Base-by-base conservation (phyloP, 2,888 invertebrate genomes). In the Yponomeuta malinellus region DNA sequence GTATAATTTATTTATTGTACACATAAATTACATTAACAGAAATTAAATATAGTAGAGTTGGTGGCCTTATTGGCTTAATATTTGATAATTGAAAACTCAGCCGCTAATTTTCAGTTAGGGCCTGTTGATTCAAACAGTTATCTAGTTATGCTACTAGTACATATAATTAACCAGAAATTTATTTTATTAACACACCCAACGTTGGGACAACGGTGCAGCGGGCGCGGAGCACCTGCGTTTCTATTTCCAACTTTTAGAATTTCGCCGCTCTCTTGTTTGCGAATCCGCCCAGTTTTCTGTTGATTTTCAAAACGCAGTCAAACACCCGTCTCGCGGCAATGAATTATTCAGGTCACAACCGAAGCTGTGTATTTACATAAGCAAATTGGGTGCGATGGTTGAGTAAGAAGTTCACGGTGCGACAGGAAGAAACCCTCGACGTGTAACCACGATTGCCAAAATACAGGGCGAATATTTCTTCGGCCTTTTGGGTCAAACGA, bases 321-420 rank as follows among this genome's bases (percentile, higher is more conserved):
- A 72, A 85, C 83, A 85, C 82, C 86, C 82, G 80, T 82, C 85
- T 81, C 79, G 83, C 15, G 77, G 80, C 83, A 84, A 88, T 90
- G 90, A 90, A 91, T 91, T 85, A 90, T 90, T 91, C 91, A 90
- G 84, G 83, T 83, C 84, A 85, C 84, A 84, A 84, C 85, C 88
- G 88, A 88, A 89, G 87, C 90, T 87, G 87, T 83, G 88, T 90
- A 90, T 91, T 91, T 91, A 90, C 91, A 90, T 90, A 91, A 90
- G 89, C 88, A 90, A 90, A 90, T 90, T 90, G 90, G 87, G 87
- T 89, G 87, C 87, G 86, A 68, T 68, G 72, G 73, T 73, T 71
- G 71, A 72, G 72, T 73, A 63, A 68, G 71, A 70, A 31, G 63
- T 63, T n/a, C 33, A 43, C 65, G 43, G 64, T 29, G 59, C 70